Conservation (phyloP, 1,140 invertebrate species). For the Solen grandis region DNA sequence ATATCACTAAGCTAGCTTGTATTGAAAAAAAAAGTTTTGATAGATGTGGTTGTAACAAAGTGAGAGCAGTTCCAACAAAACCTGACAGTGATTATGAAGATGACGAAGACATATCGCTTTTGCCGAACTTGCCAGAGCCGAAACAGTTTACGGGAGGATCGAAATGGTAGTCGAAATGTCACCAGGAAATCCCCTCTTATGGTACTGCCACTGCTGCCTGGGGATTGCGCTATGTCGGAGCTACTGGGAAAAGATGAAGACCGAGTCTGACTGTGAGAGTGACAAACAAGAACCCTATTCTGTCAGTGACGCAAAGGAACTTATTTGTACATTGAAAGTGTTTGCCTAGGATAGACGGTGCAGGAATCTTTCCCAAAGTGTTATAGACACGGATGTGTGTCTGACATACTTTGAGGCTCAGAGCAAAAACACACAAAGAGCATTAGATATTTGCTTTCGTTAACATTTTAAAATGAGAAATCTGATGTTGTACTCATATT, state of each 20-base stretch:
- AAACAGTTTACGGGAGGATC: no score
- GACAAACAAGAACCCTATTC: no score
- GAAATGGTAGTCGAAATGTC: no score
- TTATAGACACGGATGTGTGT: background rate
- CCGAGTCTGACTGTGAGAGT: background rate
- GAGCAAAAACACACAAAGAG: background rate
- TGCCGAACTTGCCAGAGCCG: background rate
- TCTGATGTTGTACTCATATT: no score
- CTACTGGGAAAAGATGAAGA: no score
- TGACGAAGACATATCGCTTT: background rate
- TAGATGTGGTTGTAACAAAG: background rate
- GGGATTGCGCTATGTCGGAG: background rate
- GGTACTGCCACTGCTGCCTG: background rate
- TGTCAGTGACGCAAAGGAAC: background rate
- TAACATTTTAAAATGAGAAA: no score
- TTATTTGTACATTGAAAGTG: background rate
- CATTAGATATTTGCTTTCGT: background rate
- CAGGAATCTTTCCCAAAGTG: background rate
- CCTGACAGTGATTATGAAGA: background rate
- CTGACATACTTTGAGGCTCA: background rate
- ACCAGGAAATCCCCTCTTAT: background rate
- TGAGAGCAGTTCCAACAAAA: no score
- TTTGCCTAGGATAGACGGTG: background rate
- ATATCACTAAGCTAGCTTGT: background rate
- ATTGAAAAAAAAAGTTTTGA: constrained; percentile 7